Conservation (phyloP, 2,888 invertebrate genomes). For the Ophion ellenae region DNA sequence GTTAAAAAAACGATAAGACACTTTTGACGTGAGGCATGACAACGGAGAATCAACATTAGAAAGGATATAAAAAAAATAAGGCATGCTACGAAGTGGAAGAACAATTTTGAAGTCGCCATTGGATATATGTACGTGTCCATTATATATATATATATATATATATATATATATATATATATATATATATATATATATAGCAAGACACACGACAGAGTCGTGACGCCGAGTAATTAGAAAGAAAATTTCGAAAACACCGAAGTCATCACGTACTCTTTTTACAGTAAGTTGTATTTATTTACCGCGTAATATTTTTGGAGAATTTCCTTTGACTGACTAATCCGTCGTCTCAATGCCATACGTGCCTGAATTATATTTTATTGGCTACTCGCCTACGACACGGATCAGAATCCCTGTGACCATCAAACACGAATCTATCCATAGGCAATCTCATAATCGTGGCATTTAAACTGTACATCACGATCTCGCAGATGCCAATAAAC, state of each 20-base stretch:
- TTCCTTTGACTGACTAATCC: slow-evolving; percentile 61
- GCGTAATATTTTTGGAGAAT: slow-evolving; percentile 37
- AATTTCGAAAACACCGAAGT: no score
- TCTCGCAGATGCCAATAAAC: slow-evolving; percentile 53
- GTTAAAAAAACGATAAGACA: background rate
- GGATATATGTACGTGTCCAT: no score
- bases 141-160: no score
- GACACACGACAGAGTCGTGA: no score
- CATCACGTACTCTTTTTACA: no score
- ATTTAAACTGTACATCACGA: slow-evolving; percentile 56
- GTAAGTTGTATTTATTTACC: background rate
- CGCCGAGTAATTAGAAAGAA: no score
- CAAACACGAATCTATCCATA: slow-evolving; percentile 48
- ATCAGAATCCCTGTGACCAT: slow-evolving; percentile 50
- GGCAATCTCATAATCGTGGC: slow-evolving; percentile 68
- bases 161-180: no score
- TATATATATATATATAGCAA: background rate
- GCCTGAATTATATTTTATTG: slow-evolving; percentile 42
- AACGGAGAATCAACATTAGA: background rate
- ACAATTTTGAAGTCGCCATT: background rate
- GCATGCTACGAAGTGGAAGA: background rate
- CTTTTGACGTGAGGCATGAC: background rate
- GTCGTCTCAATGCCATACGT: slow-evolving; percentile 45
- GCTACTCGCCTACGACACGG: slow-evolving; percentile 33
- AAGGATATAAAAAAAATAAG: background rate